Percentiles rank a stretch among this genome's conserved stretches.
Evolutionary conservation across 2,113 vertebrate genomes (phyloP).

Genomic region (Trogon surrucura): DNA sequence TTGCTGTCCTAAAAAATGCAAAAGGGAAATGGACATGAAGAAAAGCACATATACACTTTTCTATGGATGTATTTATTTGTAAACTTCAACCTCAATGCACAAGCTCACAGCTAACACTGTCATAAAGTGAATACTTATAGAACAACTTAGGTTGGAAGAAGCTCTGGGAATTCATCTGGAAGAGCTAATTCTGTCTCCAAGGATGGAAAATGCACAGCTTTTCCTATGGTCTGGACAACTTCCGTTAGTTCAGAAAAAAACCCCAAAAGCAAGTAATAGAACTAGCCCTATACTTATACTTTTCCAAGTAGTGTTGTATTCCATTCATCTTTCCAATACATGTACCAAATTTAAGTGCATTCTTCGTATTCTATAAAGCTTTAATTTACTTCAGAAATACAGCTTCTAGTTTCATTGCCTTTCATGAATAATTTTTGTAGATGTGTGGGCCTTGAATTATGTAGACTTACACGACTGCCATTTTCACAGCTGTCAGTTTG

Average conservation of each 20-base stretch:
- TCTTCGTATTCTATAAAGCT: background rate
- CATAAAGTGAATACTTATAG: background rate
- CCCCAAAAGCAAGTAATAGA: too few relatives aligned
- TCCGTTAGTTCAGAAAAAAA: background rate
- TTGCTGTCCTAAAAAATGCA: background rate
- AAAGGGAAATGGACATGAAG: background rate
- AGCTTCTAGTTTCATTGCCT: background rate
- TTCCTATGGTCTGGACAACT: background rate
- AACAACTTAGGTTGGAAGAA: background rate
- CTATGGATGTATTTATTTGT: background rate
- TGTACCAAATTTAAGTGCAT: background rate
- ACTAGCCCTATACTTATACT: background rate
- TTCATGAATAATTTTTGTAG: background rate
- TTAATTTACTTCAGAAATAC: background rate
- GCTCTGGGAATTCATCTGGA: background rate
- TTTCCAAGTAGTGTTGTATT: background rate
- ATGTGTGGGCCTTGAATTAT: background rate
- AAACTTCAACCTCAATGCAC: background rate
- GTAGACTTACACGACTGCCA: background rate
- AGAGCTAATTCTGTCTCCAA: background rate
- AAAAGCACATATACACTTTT: background rate
- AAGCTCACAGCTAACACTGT: background rate
- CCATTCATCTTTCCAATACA: background rate
- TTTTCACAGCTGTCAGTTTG: background rate
- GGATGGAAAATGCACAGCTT: background rate